A percentile compares a stretch with the other conserved stretches of the same genome.
phyloP scores from a whole-genome alignment of 2,888 invertebrate genomes.

The Mylabris sibirica region DNA sequence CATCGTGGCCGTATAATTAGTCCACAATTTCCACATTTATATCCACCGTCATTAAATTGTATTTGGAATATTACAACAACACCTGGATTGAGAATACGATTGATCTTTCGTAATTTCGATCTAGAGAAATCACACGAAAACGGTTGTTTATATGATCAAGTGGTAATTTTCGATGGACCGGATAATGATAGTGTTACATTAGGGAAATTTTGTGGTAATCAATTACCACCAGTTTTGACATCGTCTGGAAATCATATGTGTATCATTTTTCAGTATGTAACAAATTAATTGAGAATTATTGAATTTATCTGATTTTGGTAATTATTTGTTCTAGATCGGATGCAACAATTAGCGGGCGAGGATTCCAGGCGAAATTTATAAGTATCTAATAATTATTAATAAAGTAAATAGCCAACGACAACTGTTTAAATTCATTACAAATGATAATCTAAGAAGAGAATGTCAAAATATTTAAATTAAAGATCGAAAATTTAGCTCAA shows the following conservation, averaged over 20 bases:
- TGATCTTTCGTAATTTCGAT: slow-evolving; percentile 91
- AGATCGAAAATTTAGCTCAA: no score
- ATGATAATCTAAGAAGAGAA: no score
- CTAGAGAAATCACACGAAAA: slow-evolving; percentile 93
- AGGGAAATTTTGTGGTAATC: slow-evolving; percentile 91
- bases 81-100: slow-evolving; percentile 92
- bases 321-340: background rate
- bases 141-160: slow-evolving; percentile 89
- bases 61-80: slow-evolving; percentile 96
- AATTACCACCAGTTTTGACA: slow-evolving; percentile 84
- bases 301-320: background rate
- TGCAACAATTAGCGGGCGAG: background rate
- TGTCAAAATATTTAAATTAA: no score
- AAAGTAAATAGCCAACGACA: no score
- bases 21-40: slow-evolving; percentile 96
- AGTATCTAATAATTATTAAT: background rate
- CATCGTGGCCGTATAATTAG: slow-evolving; percentile 76
- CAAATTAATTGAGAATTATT: background rate
- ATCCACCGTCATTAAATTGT: slow-evolving; percentile 88
- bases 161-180: slow-evolving; percentile 90
- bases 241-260: slow-evolving; percentile 88
- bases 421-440: no score
- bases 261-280: slow-evolving; percentile 73
- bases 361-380: background rate
- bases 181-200: slow-evolving; percentile 81